Percentiles rank a stretch among this genome's conserved stretches.
phyloP scores from a whole-genome alignment of 2,888 invertebrate genomes.

The Eupithecia inturbata region DNA sequence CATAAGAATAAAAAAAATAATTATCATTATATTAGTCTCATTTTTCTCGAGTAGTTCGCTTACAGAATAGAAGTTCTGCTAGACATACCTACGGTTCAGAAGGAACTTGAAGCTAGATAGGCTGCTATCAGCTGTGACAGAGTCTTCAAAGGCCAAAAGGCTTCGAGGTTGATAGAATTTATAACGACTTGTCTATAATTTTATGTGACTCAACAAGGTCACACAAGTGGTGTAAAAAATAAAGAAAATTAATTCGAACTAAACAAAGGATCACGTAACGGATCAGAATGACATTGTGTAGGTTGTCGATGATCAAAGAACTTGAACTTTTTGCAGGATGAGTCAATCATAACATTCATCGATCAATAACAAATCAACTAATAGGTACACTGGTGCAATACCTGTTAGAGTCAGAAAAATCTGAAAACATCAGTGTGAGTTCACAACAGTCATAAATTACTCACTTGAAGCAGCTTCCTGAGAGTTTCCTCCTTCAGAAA shows the following conservation, averaged over 20 bases:
- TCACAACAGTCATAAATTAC: slow-evolving; percentile 43
- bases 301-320: not conserved
- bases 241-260: not conserved
- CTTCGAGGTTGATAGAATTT: no score
- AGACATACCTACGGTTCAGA: no score
- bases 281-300: slow-evolving; percentile 7
- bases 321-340: slow-evolving; percentile 1
- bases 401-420: not conserved
- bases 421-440: not conserved
- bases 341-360: slow-evolving; percentile 3
- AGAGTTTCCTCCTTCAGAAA: slow-evolving; percentile 67
- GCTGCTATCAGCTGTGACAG: no score
- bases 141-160: no score
- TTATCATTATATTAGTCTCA: no score
- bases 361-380: not conserved
- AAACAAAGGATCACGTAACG: not conserved
- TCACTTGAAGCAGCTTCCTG: slow-evolving; percentile 68
- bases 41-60: no score
- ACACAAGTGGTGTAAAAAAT: not conserved
- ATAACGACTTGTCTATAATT: not conserved
- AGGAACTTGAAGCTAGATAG: no score
- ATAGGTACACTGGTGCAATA: no score
- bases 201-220: not conserved
- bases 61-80: no score
- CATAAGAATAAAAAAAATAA: no score